Evolutionary conservation across 2,797 vertebrate species (phyloP), one percentile per base, ranked within the genome.

Genomic region (Typhlichthys subterraneus): DNA sequence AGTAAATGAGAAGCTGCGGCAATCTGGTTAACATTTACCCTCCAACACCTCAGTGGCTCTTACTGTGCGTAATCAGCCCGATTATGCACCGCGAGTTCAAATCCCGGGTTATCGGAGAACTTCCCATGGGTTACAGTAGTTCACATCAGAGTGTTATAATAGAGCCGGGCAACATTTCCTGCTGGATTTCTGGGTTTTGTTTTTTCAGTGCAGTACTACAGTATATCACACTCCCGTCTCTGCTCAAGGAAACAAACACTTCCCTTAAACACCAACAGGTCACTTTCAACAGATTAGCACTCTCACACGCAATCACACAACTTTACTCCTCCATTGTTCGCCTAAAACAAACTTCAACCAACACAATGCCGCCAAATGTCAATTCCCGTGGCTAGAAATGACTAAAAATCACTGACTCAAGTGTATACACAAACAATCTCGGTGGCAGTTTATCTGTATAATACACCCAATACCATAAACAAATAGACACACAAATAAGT

Each of bases 11-110:
- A 71, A 69, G 77, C 75, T 47, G 17, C 56, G 65, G n/a, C 79
- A 76, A 79, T 53, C 77, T 15, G 72, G 73, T 80, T 57, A 80
- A 80, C 52, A 65, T 81, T 85, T 74, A 64, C 76, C 77, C 78
- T 65, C 79, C 76, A 69, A 72, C 69, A 49, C 48, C 5, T 52
- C 10, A n/a, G 61, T 57, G 69, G 56, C 45, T 10, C 12, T 69
- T 72, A 66, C 15, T 17, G 7, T 17, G 15, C 15, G 15, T 17
- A 69, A 50, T 42, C 23, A 29, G 69, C 64, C 68, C 71, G 45
- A 51, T 42, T 64, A 53, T 62, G 46, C 13, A 52, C 45, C 63
- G 49, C 51, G 62, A 67, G 53, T 38, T 7, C 3, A 7, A 38
- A 8, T 9, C 33, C 33, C 33, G 6, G 33, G 33, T 55, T 55